Evolutionary conservation across 2,797 vertebrate genomes (phyloP).

Genomic region (Acipenser oxyrinchus): DNA sequence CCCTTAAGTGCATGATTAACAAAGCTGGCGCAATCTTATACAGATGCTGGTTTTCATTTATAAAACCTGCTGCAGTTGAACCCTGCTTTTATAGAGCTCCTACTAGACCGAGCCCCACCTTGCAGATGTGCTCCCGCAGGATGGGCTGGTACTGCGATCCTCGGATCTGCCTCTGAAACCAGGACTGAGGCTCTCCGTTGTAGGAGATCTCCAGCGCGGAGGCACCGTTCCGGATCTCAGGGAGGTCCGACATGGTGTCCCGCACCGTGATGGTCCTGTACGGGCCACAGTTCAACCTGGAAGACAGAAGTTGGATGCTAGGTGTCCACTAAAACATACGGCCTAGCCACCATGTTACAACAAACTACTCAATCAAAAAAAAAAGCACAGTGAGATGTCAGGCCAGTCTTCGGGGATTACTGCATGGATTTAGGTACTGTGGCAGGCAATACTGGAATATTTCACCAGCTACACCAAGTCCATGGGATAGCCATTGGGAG

Average conservation of each 20-base stretch:
- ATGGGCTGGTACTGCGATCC: conserved; percentile 94
- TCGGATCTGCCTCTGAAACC: conserved; percentile 94
- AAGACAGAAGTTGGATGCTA: neutral
- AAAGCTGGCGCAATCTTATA: too few relatives aligned
- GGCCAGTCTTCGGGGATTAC: neutral
- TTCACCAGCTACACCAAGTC: too few relatives aligned
- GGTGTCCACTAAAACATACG: neutral
- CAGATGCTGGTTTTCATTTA: neutral
- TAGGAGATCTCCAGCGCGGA: conserved; percentile 84
- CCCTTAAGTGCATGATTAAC: too few relatives aligned
- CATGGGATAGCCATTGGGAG: too few relatives aligned
- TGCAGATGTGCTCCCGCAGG: conserved; percentile 94
- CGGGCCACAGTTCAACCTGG: conserved; percentile 77
- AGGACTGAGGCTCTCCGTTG: conserved; percentile 94
- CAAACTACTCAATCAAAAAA: neutral
- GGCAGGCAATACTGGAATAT: too few relatives aligned
- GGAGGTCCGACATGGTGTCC: conserved; percentile 94
- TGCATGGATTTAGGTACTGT: too few relatives aligned
- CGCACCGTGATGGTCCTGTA: conserved; percentile 93
- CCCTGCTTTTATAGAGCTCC: neutral
- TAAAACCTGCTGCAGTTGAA: neutral
- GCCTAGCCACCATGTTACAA: neutral
- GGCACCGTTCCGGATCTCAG: conserved; percentile 87
- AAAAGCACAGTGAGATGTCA: neutral
- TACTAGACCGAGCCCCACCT: conserved; percentile 52